Conservation (phyloP, 2,113 vertebrate species). For the Tetrao urogallus region DNA sequence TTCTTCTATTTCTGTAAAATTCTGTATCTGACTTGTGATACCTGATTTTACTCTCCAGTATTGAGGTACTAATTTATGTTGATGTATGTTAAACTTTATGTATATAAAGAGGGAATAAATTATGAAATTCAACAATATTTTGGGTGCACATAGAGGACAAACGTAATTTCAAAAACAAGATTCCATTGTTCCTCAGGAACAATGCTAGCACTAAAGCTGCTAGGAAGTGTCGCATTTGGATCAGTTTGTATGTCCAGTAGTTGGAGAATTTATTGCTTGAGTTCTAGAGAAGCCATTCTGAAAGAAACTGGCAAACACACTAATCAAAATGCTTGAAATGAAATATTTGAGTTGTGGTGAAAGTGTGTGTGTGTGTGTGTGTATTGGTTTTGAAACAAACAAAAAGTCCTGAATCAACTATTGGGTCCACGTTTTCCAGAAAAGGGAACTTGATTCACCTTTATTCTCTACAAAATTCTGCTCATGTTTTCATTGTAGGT, state of each 20-base stretch:
- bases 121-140: not conserved
- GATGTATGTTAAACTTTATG: not conserved
- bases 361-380: not conserved
- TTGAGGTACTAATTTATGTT: not conserved
- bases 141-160: not conserved
- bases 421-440: not conserved
- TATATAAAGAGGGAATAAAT: not conserved
- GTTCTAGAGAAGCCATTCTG: not conserved
- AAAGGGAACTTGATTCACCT: not conserved
- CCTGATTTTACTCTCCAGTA: not conserved
- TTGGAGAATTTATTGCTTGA: not conserved
- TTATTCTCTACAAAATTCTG: accelerated
- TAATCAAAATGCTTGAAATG: not conserved
- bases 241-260: not conserved
- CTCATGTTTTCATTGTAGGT: not conserved
- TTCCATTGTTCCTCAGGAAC: accelerated
- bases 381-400: not conserved
- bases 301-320: not conserved
- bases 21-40: not conserved
- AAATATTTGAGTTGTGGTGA: not conserved
- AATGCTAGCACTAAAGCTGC: not conserved
- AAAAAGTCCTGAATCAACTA: not conserved
- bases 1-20: not conserved
- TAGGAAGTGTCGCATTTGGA: not conserved
- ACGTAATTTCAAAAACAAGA: not conserved